Evolutionary conservation across 2,888 invertebrate genomes (phyloP).

Genomic region (Leptothorax acervorum): DNA sequence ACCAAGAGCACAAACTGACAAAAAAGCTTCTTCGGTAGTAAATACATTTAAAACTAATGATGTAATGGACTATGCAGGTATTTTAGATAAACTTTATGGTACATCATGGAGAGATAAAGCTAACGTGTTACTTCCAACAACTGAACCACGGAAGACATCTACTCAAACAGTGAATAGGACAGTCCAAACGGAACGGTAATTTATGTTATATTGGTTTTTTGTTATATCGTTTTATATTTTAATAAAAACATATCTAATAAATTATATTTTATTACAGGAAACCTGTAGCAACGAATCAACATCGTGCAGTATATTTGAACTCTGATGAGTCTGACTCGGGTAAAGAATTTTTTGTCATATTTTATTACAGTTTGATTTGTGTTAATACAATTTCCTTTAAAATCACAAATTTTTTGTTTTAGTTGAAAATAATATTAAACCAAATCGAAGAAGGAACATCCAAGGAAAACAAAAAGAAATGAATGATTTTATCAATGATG

Average conservation of each 20-base stretch:
- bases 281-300: slow-evolving; percentile 58
- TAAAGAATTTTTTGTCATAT: slow-evolving; percentile 61
- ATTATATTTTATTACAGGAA: slow-evolving; percentile 70
- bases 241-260: slow-evolving; percentile 27
- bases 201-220: slow-evolving; percentile 6
- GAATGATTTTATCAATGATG: slow-evolving; percentile 80
- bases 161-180: slow-evolving; percentile 68
- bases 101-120: slow-evolving; percentile 86
- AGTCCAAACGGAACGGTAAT: slow-evolving; percentile 80
- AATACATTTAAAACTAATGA: slow-evolving; percentile 50
- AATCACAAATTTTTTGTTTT: slow-evolving; percentile 13
- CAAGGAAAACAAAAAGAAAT: slow-evolving; percentile 50
- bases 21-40: slow-evolving; percentile 21
- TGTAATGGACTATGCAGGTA: slow-evolving; percentile 79
- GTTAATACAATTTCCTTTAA: not conserved
- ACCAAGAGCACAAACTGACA: slow-evolving; percentile 17
- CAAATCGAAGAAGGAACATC: slow-evolving; percentile 61
- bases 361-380: slow-evolving; percentile 5
- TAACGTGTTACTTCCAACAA: slow-evolving; percentile 70
- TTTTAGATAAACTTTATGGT: slow-evolving; percentile 87
- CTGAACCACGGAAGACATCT: slow-evolving; percentile 76
- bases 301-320: slow-evolving; percentile 65
- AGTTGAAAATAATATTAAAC: slow-evolving; percentile 63
- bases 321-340: slow-evolving; percentile 71
- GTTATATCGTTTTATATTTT: slow-evolving; percentile 5